Base-by-base conservation (phyloP, 2,888 invertebrate species). In the Sialis fuliginosa region DNA sequence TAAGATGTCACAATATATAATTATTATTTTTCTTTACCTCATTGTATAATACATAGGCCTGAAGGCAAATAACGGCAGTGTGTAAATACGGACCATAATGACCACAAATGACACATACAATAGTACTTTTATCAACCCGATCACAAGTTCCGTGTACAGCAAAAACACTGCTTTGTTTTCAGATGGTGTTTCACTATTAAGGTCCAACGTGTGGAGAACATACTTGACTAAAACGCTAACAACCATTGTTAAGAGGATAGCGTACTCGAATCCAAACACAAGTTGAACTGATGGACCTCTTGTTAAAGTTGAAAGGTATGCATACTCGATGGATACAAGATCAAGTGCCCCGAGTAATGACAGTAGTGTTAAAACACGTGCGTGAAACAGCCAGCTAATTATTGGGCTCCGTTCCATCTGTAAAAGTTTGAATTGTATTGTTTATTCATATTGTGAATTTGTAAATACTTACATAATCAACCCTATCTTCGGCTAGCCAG, bases 21-120 rank as follows among this genome's bases (percentile, higher is more conserved):
- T 30, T 35, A 9, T 33, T 12, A 30, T 12, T 9, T 37, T 34
- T 13, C 55, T 69, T 67, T 60, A 84, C 81, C 88, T 80, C 72
- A 97, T 82, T n/a, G 97, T 92, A 61, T 96, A 86, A 69, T 99
- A 99, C 91, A 98, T 96, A 4, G 98, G 98, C 53, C 98, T 75
- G 67, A 99, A 90, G 35, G 96, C 95, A 69, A 99, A 99, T 57
- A 99, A 71, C 32, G 98, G 98, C 61, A 99, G 72, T 0, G 97
- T 96, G 67, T 96, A 97, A 50, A 97, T 87, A 61, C 87, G 80
- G 35, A 97, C 86, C 97, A 98, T 97, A 49, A 97, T 87, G 9
- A 84, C 79, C 51, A 96, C 89, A 64, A 98, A 98, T 35, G 87
- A 75, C 45, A 92, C 73, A 62, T 97, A 98, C 39, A 78, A 60